Base-by-base conservation (phyloP, 2,797 vertebrate genomes). In the Sebastes goodei region DNA sequence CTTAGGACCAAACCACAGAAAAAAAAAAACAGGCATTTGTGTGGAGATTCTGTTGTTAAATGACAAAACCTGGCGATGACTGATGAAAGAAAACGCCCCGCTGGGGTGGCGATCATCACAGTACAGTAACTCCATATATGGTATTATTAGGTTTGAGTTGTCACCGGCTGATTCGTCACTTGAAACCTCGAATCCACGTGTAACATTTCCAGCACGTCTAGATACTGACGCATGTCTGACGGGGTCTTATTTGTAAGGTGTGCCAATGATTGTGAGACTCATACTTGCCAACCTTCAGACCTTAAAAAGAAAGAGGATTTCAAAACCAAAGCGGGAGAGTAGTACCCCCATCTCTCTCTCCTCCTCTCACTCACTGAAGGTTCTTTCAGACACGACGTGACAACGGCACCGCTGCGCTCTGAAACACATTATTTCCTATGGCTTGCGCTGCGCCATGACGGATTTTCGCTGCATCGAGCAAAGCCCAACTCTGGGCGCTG, bases 1-100 rank as follows among this genome's bases (percentile, higher is more conserved):
- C 33, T 80, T 62, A 68, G 49, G 72, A 78, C 55, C 74, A 56
- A 72, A 79, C 67, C 56, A 65, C 30, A 33, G 17, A 61, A 8
- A 11, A 30, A 30, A 27, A n/a, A 27, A 10, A 38, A 29, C 11
- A 65, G 73, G 70, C 59, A 12, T 79, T 69, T 30, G 15, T 74
- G 4, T 49, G 65, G 6, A 52, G 63, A 35, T 74, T 74, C 38
- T 71, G 68, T 46, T 38, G 38, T 61, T 60, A 80, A 10, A 29
- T 38, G 71, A 79, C n/a, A 38, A 56, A 68, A 25, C 21, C 61
- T 52, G 59, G 17, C n/a, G 32, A 5, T 61, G 72, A 65, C 64
- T 20, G 78, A 71, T 74, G 74, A 67, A 81, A 71, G 63, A 10
- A 1, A 29, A 68, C 53, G 7, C 29, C 20, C 55, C 0, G 59